Evolutionary conservation across 2,888 invertebrate species (phyloP).

Genomic region (Xanthostigma xanthostigma): DNA sequence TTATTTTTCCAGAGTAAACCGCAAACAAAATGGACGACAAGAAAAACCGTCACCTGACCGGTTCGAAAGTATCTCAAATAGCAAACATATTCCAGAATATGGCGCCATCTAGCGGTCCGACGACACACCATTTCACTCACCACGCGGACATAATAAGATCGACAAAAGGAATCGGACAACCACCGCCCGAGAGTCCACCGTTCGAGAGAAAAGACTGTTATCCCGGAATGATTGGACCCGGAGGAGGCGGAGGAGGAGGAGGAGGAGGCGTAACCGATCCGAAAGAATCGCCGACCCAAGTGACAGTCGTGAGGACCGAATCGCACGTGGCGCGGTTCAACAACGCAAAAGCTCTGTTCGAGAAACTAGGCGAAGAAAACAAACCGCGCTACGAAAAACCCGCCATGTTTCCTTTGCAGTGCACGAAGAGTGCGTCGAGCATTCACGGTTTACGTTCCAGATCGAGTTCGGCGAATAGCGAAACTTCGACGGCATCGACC

Average conservation of each 20-base stretch:
- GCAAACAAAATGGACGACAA: constrained; percentile 25
- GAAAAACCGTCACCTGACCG: constrained; percentile 23
- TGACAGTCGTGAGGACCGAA: constrained; percentile 70
- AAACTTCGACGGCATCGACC: constrained; percentile 36
- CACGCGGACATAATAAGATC: constrained; percentile 15
- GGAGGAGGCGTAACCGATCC: constrained; percentile 12
- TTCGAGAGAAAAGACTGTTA: constrained; percentile 21
- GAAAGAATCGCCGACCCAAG: constrained; percentile 27
- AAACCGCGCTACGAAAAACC: constrained; percentile 21
- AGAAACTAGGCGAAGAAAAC: constrained; percentile 67
- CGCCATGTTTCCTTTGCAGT: constrained; percentile 22
- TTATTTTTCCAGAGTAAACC: background rate
- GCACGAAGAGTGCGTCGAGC: constrained; percentile 30
- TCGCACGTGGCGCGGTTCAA: constrained; percentile 84
- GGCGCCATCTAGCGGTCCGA: constrained; percentile 33
- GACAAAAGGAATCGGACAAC: constrained; percentile 17
- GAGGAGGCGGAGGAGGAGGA: constrained; percentile 27
- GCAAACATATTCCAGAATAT: constrained; percentile 70
- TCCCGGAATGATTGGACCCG: constrained; percentile 19
- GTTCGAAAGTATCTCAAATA: constrained; percentile 80
- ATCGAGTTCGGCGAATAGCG: constrained; percentile 49
- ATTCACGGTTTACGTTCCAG: constrained; percentile 41
- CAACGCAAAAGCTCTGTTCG: constrained; percentile 80
- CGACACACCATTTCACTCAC: background rate
- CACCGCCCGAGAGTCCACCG: constrained; percentile 23